Percentiles rank a stretch among this genome's conserved stretches.
Conservation (phyloP, 2,113 vertebrate genomes). For the Colossoma macropomum region DNA sequence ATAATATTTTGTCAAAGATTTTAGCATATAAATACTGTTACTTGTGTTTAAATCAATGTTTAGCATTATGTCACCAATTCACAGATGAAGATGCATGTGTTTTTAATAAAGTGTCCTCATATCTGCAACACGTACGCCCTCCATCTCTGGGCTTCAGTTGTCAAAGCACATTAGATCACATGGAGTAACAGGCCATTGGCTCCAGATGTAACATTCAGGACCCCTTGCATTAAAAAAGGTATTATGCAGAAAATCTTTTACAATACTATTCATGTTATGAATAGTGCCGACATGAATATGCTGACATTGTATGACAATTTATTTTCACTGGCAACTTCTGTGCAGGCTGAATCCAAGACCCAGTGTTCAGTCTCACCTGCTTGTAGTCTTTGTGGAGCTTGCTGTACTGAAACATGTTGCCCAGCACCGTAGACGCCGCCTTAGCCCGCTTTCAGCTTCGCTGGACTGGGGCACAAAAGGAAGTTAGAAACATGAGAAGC, state of each 20-base stretch:
- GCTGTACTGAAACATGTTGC: constrained; percentile 96
- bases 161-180: not conserved
- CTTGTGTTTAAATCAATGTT: no score
- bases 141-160: not conserved
- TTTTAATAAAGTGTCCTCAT: not conserved
- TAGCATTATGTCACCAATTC: no score
- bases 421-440: constrained; percentile 89
- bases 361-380: constrained; percentile 74
- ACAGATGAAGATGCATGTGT: not conserved
- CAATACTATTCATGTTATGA: no score
- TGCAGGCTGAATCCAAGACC: not conserved
- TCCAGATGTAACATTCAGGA: not conserved
- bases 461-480: constrained; percentile 73
- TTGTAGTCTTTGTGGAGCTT: constrained; percentile 95
- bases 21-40: no score
- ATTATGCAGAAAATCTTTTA: not conserved
- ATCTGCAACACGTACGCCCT: no score
- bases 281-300: no score
- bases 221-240: not conserved
- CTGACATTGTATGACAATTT: no score
- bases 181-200: not conserved
- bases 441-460: constrained; percentile 87
- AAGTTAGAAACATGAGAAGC: constrained; percentile 46
- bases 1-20: no score
- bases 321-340: not conserved